Percentiles rank a stretch among this genome's conserved stretches.
phyloP scores from a whole-genome alignment of 92 coral and sea anemone genomes.

The Epizoanthus scotinus region DNA sequence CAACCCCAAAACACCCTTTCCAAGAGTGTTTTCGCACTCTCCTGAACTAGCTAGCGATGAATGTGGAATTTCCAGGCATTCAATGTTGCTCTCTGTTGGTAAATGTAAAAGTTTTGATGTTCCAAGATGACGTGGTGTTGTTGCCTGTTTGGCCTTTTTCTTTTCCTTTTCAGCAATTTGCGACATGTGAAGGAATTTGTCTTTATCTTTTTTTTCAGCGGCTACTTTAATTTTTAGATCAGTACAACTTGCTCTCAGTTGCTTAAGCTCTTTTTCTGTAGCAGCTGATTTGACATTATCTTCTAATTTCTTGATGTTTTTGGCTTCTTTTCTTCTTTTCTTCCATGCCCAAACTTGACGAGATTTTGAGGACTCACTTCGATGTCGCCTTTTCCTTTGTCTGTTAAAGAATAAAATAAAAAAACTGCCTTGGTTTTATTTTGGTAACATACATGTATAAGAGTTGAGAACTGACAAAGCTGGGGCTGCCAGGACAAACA shows the following conservation, averaged over 20 bases:
- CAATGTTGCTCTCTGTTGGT: background rate
- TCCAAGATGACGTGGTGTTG: background rate
- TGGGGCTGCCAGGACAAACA: too few relatives aligned
- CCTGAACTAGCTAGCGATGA: background rate
- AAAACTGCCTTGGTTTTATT: too few relatives aligned
- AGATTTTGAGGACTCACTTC: constrained; percentile 1
- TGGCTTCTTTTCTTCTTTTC: background rate
- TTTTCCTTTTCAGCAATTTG: background rate
- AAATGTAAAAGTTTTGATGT: background rate
- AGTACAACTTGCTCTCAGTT: background rate
- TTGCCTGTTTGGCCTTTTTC: background rate
- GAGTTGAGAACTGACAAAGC: background rate
- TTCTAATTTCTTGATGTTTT: background rate
- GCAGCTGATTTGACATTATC: background rate
- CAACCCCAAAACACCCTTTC: constrained; percentile 10
- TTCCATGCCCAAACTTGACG: constrained; percentile 5
- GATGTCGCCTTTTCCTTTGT: background rate
- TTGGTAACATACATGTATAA: background rate
- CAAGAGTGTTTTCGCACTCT: background rate
- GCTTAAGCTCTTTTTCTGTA: background rate
- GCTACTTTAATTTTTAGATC: background rate
- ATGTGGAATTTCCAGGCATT: constrained; percentile 10
- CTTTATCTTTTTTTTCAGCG: background rate
- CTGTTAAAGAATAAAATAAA: constrained; percentile 17
- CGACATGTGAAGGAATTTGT: background rate